These are phyloP conservation scores for Eurois occulta DNA, from an alignment of 2,888 invertebrate species.

Conservation along the genomic window DNA sequence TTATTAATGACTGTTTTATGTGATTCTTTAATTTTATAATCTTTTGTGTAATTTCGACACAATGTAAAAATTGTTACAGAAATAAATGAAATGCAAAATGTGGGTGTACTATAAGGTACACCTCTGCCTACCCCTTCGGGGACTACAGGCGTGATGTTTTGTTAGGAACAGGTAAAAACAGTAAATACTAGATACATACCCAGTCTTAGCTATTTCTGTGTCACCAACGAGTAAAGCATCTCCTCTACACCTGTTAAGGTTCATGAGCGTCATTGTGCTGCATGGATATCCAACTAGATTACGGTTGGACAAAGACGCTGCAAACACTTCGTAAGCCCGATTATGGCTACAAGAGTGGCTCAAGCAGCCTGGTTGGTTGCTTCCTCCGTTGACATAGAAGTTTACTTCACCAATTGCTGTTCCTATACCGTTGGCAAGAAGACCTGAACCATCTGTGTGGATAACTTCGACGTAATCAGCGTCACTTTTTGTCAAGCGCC, in stretches of 20 bases:
- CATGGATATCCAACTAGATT: conserved; percentile 74
- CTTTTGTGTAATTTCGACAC: no score
- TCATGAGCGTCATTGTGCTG: conserved; percentile 65
- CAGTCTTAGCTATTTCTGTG: conserved; percentile 40
- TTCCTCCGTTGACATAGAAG: conserved; percentile 96
- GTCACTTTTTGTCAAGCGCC: conserved; percentile 70
- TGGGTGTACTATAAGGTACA: no score
- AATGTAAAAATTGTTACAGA: no score
- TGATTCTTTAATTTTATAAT: no score
- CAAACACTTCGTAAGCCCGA: conserved; percentile 77
- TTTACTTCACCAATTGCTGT: conserved; percentile 95
- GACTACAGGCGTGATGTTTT: no score
- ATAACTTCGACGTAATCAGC: conserved; percentile 83
- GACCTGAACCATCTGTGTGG: conserved; percentile 79
- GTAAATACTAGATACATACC: no score
- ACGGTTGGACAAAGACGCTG: conserved; percentile 71
- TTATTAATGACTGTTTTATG: no score
- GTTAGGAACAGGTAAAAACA: no score
- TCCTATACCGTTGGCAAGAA: conserved; percentile 90
- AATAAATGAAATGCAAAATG: no score
- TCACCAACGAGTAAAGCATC: conserved; percentile 72
- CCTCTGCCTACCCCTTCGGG: no score
- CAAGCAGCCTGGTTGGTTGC: conserved; percentile 89
- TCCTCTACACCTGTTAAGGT: conserved; percentile 74
- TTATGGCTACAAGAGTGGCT: conserved; percentile 76